Percentiles rank a stretch among this genome's conserved stretches.
Conservation (phyloP, 1,140 invertebrate genomes). For the Hetaerina americana region DNA sequence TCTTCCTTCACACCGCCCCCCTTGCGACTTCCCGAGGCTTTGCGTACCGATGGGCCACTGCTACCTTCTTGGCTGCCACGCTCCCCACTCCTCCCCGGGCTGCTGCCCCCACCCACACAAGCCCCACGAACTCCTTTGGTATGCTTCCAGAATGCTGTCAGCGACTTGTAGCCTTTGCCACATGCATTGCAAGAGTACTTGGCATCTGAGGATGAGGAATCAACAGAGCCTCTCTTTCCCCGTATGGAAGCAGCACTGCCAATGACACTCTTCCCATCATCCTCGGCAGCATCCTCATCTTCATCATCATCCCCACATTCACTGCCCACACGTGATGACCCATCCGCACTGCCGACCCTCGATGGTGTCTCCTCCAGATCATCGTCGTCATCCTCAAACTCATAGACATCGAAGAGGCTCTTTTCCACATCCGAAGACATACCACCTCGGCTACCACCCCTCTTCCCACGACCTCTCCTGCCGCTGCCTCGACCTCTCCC, state of each 20-base stretch:
- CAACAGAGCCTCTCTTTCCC: background rate
- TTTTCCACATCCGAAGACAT: background rate
- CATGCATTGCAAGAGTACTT: background rate
- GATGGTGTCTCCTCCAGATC: background rate
- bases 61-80: background rate
- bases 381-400: background rate
- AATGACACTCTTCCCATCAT: background rate
- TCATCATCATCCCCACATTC: background rate
- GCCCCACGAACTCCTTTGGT: background rate
- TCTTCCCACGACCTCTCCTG: background rate
- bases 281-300: background rate
- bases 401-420: background rate
- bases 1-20: no score
- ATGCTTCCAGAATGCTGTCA: background rate
- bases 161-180: background rate
- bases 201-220: background rate
- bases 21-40: background rate
- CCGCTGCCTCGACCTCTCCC: background rate
- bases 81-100: background rate
- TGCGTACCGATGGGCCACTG: background rate
- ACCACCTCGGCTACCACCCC: background rate
- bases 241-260: background rate
- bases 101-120: background rate
- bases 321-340: background rate
- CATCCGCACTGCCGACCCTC: background rate